A percentile compares a stretch with the other conserved stretches of the same genome.
phyloP scores from a whole-genome alignment of 2,888 invertebrate genomes.

The Sphecodes monilicornis region DNA sequence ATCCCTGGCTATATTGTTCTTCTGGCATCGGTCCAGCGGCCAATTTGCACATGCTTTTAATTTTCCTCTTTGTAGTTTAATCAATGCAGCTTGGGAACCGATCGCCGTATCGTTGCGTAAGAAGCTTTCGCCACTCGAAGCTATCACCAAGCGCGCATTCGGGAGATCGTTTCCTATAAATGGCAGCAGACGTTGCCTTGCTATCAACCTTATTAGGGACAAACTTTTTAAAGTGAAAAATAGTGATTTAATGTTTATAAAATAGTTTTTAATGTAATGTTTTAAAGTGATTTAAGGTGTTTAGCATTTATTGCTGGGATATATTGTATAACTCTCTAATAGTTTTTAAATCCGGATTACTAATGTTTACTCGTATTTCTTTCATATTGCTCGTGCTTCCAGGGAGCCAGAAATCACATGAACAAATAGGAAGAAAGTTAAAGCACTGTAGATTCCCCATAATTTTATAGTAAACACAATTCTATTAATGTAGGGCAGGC shows the following conservation, averaged over 20 bases:
- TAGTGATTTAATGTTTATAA: too few relatives aligned
- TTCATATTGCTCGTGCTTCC: too few relatives aligned
- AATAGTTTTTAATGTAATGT: too few relatives aligned
- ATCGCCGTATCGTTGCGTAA: conserved; percentile 62
- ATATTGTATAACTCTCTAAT: too few relatives aligned
- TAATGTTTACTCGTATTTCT: too few relatives aligned
- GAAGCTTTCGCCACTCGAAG: conserved; percentile 46
- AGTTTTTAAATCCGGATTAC: too few relatives aligned
- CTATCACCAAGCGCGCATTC: conserved; percentile 31
- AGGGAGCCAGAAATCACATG: too few relatives aligned
- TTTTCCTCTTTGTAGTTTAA: conserved; percentile 61
- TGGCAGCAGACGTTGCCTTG: conserved; percentile 45
- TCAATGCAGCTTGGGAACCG: conserved; percentile 43
- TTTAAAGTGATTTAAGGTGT: too few relatives aligned
- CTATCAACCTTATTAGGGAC: conserved; percentile 48
- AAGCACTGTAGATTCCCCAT: not conserved
- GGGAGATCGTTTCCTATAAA: conserved; percentile 39
- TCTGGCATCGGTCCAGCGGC: not conserved
- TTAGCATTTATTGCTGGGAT: too few relatives aligned
- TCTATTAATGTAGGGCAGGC: not conserved
- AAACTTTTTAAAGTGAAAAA: not conserved
- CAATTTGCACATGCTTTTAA: conserved; percentile 44
- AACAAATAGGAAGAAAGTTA: too few relatives aligned
- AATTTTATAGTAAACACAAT: not conserved
- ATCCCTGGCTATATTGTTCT: not conserved